These are phyloP conservation scores for Leiothrix lutea DNA, from an alignment of 2,113 vertebrate species.

Conservation along the genomic window DNA sequence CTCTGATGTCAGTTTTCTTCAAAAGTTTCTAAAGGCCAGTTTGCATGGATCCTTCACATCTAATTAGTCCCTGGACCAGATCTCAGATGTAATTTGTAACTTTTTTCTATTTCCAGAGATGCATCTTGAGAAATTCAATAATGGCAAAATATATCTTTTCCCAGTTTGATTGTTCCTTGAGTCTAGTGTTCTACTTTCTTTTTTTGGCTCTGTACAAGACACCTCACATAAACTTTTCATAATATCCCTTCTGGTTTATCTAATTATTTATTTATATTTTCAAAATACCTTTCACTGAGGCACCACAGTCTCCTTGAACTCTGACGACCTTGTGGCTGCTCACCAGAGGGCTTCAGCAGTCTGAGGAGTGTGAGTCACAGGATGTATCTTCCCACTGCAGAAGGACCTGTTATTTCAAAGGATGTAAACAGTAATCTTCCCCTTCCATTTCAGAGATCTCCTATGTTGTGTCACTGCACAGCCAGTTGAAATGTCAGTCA, in stretches of 20 bases:
- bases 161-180: not conserved
- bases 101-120: not conserved
- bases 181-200: not conserved
- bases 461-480: not conserved
- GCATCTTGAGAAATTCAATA: not conserved
- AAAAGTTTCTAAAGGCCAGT: not conserved
- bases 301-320: not conserved
- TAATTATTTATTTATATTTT: not conserved
- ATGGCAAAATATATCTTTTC: not conserved
- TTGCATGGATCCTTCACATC: not conserved
- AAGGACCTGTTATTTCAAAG: not conserved
- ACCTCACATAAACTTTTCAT: not conserved
- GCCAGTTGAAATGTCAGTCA: not conserved
- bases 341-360: not conserved
- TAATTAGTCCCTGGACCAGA: not conserved
- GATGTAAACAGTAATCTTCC: not conserved
- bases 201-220: not conserved
- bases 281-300: not conserved
- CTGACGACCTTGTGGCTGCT: not conserved
- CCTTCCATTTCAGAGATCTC: not conserved
- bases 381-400: not conserved
- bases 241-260: not conserved
- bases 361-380: constrained; percentile 1
- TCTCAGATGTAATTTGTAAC: not conserved
- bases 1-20: not conserved